phyloP scores from a whole-genome alignment of 2,797 vertebrate species.

The Catamblyrhynchus diadema region DNA sequence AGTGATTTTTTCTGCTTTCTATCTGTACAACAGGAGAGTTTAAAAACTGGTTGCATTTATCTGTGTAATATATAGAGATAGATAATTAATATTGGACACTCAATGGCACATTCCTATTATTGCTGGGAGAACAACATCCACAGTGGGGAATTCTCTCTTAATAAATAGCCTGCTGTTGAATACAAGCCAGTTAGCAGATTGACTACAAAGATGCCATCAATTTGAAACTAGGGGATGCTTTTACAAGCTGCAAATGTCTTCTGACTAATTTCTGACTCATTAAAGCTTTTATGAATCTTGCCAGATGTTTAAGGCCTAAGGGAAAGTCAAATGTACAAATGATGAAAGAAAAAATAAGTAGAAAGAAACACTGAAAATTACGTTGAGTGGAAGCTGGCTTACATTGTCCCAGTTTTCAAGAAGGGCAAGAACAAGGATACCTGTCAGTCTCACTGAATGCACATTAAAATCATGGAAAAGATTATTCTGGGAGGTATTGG shows the following conservation, averaged over 20 bases:
- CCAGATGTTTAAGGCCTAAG: conserved; percentile 53
- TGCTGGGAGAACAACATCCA: neutral
- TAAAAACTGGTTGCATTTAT: neutral
- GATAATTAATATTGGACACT: neutral
- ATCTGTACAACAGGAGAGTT: neutral
- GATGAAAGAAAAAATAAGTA: neutral
- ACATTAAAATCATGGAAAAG: neutral
- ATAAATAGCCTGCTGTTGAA: conserved; percentile 48
- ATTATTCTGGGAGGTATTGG: neutral
- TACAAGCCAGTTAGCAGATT: conserved; percentile 41
- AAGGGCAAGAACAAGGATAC: neutral
- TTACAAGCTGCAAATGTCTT: conserved; percentile 62
- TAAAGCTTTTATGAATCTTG: conserved; percentile 49
- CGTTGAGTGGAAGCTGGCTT: neutral
- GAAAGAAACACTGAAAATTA: neutral
- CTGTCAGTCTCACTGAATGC: neutral
- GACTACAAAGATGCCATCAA: conserved; percentile 7
- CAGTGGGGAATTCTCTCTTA: conserved; percentile 40
- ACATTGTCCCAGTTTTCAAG: neutral
- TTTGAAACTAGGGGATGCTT: conserved; percentile 49
- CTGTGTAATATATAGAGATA: neutral
- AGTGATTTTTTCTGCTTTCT: neutral
- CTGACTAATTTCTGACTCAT: conserved; percentile 56
- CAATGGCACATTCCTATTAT: neutral
- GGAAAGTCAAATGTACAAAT: conserved; percentile 2